Base-by-base conservation (phyloP, 1,140 invertebrate species). In the Tetramorium parvispinum region DNA sequence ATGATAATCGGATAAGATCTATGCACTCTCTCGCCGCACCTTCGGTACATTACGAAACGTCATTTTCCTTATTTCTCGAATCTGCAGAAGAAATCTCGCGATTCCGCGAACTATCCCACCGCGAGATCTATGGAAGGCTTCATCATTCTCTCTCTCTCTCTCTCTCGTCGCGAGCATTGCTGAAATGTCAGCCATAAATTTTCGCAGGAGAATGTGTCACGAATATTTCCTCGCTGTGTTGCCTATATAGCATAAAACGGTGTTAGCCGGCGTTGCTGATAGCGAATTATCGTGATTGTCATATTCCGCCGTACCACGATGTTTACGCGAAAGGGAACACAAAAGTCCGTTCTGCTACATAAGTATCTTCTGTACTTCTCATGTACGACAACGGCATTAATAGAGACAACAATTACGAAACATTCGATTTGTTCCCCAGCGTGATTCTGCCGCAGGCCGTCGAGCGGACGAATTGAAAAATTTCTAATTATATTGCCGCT, bases 181-280 rank as follows among this genome's bases (percentile, higher is more conserved):
- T 78, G 53, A 90, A 91, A 91, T 90, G 89, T 90, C 89, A 90
- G 83, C 89, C 43, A 91, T 91, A 91, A 91, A 91, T 91, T 86
- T 90, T 70, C 88, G 53, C 73, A 32, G 46, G 46, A 11, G 46
- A 78, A 55, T 27, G 53, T 71, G 73, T 40, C 86, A 86, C 83
- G 89, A 91, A 49, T 66, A 70, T 88, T 90, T 86, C 71, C 82
- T 78, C 88, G 86, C 55, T 82, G 86, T 89, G 88, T 88, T 78
- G 24, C n/a, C 57, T 27, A 88, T 91, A 32, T 91, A 91, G 88
- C 89, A 88, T 88, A 90, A 91, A 91, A 55, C 55, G 40, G 76
- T 43, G 87, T 37, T 43, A 65, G 65, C 77, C 51, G 75, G 73
- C 55, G 21, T 71, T n/a, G 24, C 43, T 21, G n/a, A 83, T 59